phyloP scores from a whole-genome alignment of 2,113 vertebrate genomes.

The Oryzias curvinotus region DNA sequence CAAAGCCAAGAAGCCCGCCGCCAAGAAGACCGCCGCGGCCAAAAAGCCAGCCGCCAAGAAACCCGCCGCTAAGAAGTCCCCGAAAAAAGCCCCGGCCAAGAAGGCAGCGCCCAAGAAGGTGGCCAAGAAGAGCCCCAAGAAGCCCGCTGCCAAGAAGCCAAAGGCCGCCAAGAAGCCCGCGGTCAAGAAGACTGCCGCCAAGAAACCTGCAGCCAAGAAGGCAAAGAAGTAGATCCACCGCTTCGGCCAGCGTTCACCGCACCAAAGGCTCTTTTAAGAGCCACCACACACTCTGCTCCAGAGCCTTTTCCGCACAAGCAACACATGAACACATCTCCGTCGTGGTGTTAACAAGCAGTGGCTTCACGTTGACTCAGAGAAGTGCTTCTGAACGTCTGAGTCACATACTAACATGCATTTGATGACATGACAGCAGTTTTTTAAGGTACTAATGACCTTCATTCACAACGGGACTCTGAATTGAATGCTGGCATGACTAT shows the following conservation, averaged over 20 bases:
- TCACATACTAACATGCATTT: no score
- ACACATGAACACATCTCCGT: no score
- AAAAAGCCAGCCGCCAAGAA: constrained; percentile 37
- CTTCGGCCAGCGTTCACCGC: not conserved
- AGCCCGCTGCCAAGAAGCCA: not conserved
- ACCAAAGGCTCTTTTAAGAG: constrained; percentile 55
- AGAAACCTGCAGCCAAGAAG: constrained; percentile 17
- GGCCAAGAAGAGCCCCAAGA: constrained; percentile 21
- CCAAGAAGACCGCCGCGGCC: not conserved
- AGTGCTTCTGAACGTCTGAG: no score
- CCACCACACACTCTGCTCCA: constrained; percentile 7
- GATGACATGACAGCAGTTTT: no score
- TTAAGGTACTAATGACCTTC: no score
- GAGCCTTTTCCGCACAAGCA: not conserved
- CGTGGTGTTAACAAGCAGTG: no score
- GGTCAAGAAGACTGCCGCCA: constrained; percentile 5
- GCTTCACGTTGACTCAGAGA: no score
- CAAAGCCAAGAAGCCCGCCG: not conserved
- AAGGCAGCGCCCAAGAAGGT: not conserved
- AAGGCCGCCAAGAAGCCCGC: not conserved
- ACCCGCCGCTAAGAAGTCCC: not conserved
- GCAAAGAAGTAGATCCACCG: constrained; percentile 4
- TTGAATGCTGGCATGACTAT: no score
- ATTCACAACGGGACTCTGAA: no score
- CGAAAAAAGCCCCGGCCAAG: constrained; percentile 22